These are phyloP conservation scores for Luscinia megarhynchos DNA, from an alignment of 2,797 vertebrate genomes.

Conservation along the genomic window DNA sequence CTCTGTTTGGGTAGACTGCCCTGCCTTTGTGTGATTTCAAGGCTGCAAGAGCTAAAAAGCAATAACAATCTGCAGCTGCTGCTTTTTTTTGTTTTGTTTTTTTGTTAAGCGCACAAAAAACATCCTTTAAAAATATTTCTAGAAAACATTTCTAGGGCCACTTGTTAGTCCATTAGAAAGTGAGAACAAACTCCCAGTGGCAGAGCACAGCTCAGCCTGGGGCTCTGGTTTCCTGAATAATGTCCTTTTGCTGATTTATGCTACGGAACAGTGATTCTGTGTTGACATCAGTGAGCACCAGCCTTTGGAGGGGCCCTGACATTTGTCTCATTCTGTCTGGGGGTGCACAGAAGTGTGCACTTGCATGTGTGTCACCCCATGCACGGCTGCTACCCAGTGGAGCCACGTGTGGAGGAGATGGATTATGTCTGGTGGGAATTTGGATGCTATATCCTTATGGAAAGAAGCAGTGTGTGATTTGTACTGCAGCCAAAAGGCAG, in stretches of 20 bases:
- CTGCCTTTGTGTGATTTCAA: neutral
- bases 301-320: neutral
- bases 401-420: neutral
- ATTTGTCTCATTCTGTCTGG: neutral
- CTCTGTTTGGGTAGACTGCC: neutral
- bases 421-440: neutral
- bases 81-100: neutral
- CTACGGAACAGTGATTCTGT: neutral
- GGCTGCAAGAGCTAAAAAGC: neutral
- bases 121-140: conserved; percentile 26
- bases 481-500: neutral
- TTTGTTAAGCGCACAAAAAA: neutral
- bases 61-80: conserved; percentile 29
- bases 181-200: neutral
- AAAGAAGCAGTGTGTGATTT: neutral
- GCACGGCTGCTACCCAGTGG: neutral
- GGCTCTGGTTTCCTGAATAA: neutral
- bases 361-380: neutral
- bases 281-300: neutral
- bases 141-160: neutral
- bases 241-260: neutral
- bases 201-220: neutral
- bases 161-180: conserved; percentile 49
- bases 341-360: neutral
- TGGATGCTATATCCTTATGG: neutral